A percentile compares a stretch with the other conserved stretches of the same genome.
These are phyloP conservation scores for Andricus grossulariae DNA, from an alignment of 1,140 invertebrate species.

Conservation along the genomic window DNA sequence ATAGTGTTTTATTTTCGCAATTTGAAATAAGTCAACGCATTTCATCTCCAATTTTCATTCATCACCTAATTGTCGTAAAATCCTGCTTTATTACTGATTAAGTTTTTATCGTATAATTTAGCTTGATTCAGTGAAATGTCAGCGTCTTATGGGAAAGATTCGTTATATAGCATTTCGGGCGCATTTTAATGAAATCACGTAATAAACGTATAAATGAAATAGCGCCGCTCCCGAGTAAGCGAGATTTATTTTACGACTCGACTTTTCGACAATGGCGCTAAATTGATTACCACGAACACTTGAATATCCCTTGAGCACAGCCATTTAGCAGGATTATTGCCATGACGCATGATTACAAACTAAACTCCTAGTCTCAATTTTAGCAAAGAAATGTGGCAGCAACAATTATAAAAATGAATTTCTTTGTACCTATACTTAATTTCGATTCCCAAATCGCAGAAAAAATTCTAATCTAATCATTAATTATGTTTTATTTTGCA, in stretches of 20 bases:
- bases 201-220: conserved; percentile 60
- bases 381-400: not conserved
- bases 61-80: not conserved
- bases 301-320: conserved; percentile 40
- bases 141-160: conserved; percentile 14
- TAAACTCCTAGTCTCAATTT: conserved; percentile 26
- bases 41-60: not conserved
- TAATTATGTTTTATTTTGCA: no score
- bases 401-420: conserved; percentile 5
- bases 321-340: conserved; percentile 58
- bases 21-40: not conserved
- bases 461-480: no score
- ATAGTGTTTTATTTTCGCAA: not conserved
- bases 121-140: conserved; percentile 29
- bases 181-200: conserved; percentile 62
- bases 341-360: conserved; percentile 28
- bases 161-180: conserved; percentile 52
- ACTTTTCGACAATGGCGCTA: conserved; percentile 63
- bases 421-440: not conserved
- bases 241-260: conserved; percentile 60
- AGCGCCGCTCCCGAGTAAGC: conserved; percentile 36
- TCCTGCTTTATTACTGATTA: not conserved
- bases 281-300: conserved; percentile 60
- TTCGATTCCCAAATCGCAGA: not conserved
- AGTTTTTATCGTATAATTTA: conserved; percentile 27